phyloP scores from a whole-genome alignment of 2,888 invertebrate species.

The Lordiphosa fenestrarum region DNA sequence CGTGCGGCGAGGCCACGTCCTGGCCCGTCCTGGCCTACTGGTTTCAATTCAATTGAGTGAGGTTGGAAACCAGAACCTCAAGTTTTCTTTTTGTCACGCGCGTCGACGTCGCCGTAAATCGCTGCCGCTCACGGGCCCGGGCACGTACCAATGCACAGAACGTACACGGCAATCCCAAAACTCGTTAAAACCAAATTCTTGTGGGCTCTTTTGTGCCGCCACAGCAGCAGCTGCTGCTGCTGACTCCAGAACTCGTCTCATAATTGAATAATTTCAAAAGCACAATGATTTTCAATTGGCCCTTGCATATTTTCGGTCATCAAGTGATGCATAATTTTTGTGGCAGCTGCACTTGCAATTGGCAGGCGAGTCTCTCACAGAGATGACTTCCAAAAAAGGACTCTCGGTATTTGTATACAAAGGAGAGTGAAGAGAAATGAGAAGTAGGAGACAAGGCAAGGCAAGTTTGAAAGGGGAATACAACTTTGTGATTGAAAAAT shows the following conservation, averaged over 20 bases:
- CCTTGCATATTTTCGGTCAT: neutral
- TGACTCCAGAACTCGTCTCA: slow-evolving; percentile 8
- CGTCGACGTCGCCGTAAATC: slow-evolving; percentile 27
- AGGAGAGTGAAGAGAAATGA: too few relatives aligned
- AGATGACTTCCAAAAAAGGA: too few relatives aligned
- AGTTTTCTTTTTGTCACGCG: slow-evolving; percentile 30
- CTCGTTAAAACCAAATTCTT: slow-evolving; percentile 60
- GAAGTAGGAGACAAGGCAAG: too few relatives aligned
- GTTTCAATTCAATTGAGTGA: too few relatives aligned
- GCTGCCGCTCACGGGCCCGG: slow-evolving; percentile 24
- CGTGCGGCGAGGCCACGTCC: neutral
- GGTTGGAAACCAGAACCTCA: slow-evolving; percentile 4
- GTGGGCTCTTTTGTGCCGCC: slow-evolving; percentile 29
- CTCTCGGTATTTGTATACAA: too few relatives aligned
- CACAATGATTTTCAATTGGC: slow-evolving; percentile 7
- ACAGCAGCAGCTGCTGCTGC: slow-evolving; percentile 17
- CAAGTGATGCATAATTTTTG: neutral
- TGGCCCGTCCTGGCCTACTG: too few relatives aligned
- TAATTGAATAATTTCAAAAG: slow-evolving; percentile 24
- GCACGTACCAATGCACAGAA: slow-evolving; percentile 55
- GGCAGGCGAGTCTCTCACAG: too few relatives aligned
- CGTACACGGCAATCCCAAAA: slow-evolving; percentile 48
- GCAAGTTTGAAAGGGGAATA: too few relatives aligned
- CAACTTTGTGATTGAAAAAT: too few relatives aligned
- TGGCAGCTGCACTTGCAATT: too few relatives aligned